A percentile compares a stretch with the other conserved stretches of the same genome.
Conservation (phyloP, 2,888 invertebrate genomes). For the Parochlus steinenii region DNA sequence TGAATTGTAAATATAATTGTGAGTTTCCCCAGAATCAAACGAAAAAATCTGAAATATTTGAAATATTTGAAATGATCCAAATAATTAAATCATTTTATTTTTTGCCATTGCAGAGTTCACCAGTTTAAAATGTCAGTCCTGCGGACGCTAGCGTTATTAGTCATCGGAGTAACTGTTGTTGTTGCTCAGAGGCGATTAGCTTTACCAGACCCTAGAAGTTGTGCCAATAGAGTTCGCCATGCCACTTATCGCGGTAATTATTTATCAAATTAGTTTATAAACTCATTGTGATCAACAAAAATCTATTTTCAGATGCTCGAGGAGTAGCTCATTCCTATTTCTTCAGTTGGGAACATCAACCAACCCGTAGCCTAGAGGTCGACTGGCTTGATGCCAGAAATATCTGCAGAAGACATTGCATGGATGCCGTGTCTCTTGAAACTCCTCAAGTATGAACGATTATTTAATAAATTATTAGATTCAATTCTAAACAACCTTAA, state of each 20-base stretch:
- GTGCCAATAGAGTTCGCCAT: conserved; percentile 75
- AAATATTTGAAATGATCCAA: background rate
- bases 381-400: conserved; percentile 85
- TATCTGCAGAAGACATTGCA: conserved; percentile 81
- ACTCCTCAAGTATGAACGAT: conserved; percentile 49
- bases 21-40: no score
- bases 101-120: no score
- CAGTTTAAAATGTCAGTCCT: conserved; percentile 18
- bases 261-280: no score
- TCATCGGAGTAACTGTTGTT: conserved; percentile 45
- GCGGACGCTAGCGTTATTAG: conserved; percentile 32
- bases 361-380: conserved; percentile 66
- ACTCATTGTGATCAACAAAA: no score
- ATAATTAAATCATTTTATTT: background rate
- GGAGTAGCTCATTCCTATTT: conserved; percentile 83
- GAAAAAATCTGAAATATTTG: background rate
- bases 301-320: conserved; percentile 68
- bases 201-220: conserved; percentile 75
- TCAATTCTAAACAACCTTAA: background rate
- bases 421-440: conserved; percentile 84
- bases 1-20: no score
- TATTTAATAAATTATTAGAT: background rate
- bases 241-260: conserved; percentile 77
- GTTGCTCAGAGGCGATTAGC: conserved; percentile 72
- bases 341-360: conserved; percentile 83